Percentiles rank a stretch among this genome's conserved stretches.
phyloP scores from a whole-genome alignment of 92 coral and sea anemone species.

The Parazoanthus atlanticus region DNA sequence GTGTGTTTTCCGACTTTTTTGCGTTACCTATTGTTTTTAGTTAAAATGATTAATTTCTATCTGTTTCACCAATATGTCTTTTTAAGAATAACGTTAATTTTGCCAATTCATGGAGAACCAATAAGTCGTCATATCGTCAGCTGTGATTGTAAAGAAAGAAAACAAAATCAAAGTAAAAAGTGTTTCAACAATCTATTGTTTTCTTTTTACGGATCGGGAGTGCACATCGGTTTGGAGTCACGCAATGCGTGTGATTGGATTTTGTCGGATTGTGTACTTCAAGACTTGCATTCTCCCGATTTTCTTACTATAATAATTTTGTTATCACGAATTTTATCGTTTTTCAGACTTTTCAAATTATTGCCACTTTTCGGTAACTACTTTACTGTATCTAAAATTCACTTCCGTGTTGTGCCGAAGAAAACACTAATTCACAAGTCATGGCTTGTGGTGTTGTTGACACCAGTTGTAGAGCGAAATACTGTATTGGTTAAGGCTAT shows the following conservation, averaged over 20 bases:
- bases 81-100: no score
- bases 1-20: background rate
- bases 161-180: background rate
- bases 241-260: background rate
- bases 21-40: no score
- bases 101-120: background rate
- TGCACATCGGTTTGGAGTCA: background rate
- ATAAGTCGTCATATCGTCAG: background rate
- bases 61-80: no score
- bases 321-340: no score
- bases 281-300: no score
- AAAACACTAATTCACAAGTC: background rate
- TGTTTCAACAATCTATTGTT: background rate
- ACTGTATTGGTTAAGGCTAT: background rate
- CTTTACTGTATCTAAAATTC: background rate
- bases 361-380: background rate
- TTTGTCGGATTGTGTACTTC: background rate
- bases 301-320: background rate
- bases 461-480: conserved; percentile 2
- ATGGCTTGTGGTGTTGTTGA: background rate
- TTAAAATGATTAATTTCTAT: no score
- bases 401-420: background rate
- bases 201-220: background rate
- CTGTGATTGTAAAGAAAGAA: background rate
- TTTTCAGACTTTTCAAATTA: no score